Evolutionary conservation across 1,140 invertebrate genomes (phyloP), one percentile per base, ranked within the genome.

Genomic region (Conus betulinus): DNA sequence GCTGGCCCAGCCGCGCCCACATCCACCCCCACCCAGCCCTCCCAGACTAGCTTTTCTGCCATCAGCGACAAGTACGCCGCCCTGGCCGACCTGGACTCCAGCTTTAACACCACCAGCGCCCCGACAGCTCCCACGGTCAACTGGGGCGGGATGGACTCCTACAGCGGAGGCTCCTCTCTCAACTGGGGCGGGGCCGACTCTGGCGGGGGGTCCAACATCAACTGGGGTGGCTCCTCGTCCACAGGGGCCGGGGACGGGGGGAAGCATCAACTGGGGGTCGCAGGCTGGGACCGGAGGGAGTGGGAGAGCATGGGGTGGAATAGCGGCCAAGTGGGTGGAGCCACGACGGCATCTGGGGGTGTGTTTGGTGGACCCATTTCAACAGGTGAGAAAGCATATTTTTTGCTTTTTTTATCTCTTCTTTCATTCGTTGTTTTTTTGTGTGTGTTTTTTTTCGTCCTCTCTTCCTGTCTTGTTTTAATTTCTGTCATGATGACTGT

Each of bases 31-130:
- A 71, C 86, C 5, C 63, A 90, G 25, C 53, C 90, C 79, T 27
- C 85, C 13, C 67, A 85, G 23, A 79, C 90, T 20, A 74, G 84
- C 20, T 57, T 88, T 25, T 60, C 88, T 23, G 25, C 87, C 81
- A 88, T 87, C 63, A 85, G 89, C 67, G 93, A 94, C 88, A 91
- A 91, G 78, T 94, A 94, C 81, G 92, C 93, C 52, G 92, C 92
- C 0, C 89, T 94, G 52, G 92, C 92, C n/a, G 92, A 93, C 81
- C 89, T 94, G 1, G 91, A 91, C 88, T 90, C 89, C 79, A 87
- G 88, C 51, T 92, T 92, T 85, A 84, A 85, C 13, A 86, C 84
- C 52, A 90, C 84, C 51, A 90, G 87, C 5, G 87, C 88, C 23
- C 76, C 87, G 10, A 57, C 87, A 8, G 60, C 27, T 13, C 63